Evolutionary conservation across 1,140 invertebrate species (phyloP).

Genomic region (Pogonognathellus flavescens): DNA sequence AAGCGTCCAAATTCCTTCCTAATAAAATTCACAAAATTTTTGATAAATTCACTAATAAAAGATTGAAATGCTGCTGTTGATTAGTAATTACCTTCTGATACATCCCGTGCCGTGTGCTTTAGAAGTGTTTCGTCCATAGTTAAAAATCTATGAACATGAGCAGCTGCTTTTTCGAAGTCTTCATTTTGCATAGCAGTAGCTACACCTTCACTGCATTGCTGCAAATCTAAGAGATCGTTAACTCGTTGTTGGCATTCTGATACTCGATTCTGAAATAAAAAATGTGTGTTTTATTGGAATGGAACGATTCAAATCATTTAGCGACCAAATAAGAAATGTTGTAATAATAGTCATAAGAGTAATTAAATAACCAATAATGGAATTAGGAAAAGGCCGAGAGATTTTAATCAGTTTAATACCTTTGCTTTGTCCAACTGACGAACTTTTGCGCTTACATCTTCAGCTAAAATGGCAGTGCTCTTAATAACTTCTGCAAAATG

Average conservation of each 20-base stretch:
- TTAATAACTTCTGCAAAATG: slow-evolving; percentile 86
- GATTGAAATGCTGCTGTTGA: neutral
- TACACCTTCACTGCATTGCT: slow-evolving; percentile 95
- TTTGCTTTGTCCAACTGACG: slow-evolving; percentile 92
- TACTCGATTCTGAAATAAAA: slow-evolving; percentile 82
- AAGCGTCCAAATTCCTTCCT: slow-evolving; percentile 80
- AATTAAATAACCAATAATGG: too few relatives aligned
- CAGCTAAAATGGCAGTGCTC: slow-evolving; percentile 89
- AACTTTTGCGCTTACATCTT: slow-evolving; percentile 97
- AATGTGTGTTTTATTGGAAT: too few relatives aligned
- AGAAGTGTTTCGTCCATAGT: slow-evolving; percentile 94
- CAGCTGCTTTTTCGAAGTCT: slow-evolving; percentile 93
- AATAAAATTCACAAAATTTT: too few relatives aligned
- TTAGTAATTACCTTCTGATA: slow-evolving; percentile 74
- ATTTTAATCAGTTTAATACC: too few relatives aligned
- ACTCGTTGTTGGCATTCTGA: slow-evolving; percentile 95
- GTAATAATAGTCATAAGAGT: too few relatives aligned
- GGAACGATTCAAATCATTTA: too few relatives aligned
- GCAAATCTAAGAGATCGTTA: slow-evolving; percentile 95
- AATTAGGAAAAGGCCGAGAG: too few relatives aligned
- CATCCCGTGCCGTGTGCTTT: slow-evolving; percentile 82
- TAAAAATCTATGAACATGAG: slow-evolving; percentile 94
- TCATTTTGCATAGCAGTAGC: slow-evolving; percentile 91
- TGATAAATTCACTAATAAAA: too few relatives aligned
- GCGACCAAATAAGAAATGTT: too few relatives aligned